A percentile compares a stretch with the other conserved stretches of the same genome.
Evolutionary conservation across 2,888 invertebrate species (phyloP).

Genomic region (Tolmerus cingulatus): DNA sequence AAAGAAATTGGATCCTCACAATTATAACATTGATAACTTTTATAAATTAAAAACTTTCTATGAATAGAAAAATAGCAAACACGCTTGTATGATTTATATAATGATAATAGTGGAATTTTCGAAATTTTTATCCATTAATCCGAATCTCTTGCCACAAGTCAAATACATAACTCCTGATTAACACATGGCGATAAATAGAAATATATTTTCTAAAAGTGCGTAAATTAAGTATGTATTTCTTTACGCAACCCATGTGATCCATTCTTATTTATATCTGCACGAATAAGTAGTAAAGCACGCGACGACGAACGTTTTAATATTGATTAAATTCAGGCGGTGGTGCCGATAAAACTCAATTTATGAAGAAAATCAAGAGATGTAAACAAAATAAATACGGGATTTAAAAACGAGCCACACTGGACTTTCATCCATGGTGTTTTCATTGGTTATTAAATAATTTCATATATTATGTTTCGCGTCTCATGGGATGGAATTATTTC

Average conservation of each 20-base stretch:
- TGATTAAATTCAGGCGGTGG: not conserved
- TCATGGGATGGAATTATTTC: not conserved
- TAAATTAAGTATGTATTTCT: not conserved
- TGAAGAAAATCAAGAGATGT: not conserved
- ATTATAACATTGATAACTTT: no score
- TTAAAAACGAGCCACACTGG: not conserved
- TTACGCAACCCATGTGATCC: not conserved
- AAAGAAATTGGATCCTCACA: no score
- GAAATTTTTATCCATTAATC: not conserved
- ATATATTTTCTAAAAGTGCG: not conserved
- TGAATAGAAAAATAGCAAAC: no score
- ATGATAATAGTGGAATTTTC: no score
- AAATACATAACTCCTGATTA: not conserved
- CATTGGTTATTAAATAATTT: constrained; percentile 12
- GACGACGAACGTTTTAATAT: not conserved
- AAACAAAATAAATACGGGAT: not conserved
- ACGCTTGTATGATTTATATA: no score
- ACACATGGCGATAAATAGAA: not conserved
- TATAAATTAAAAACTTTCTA: no score
- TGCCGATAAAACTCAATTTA: not conserved
- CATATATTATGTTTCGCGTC: not conserved
- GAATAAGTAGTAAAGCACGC: not conserved
- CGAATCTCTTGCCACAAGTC: not conserved
- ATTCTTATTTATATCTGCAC: not conserved
- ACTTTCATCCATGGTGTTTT: not conserved